Conservation (phyloP, 2,113 vertebrate genomes). For the Ia io region DNA sequence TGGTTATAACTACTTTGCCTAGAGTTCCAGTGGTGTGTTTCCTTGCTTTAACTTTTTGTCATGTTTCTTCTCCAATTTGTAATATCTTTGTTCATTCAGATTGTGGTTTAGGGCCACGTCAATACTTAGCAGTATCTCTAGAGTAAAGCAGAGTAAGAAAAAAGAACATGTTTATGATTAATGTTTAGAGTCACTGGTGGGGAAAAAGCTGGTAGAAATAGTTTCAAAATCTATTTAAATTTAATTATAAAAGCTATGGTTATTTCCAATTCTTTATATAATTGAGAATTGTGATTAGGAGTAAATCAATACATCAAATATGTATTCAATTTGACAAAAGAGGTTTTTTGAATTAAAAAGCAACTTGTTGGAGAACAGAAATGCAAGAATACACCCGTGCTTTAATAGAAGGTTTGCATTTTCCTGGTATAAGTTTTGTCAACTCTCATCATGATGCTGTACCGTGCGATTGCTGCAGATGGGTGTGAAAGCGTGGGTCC, state of each 20-base stretch:
- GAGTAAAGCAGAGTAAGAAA: background rate
- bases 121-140: background rate
- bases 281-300: background rate
- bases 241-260: background rate
- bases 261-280: background rate
- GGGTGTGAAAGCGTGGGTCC: constrained; percentile 97
- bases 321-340: background rate
- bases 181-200: background rate
- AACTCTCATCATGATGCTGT: background rate
- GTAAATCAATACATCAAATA: background rate
- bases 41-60: background rate
- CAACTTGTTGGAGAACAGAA: background rate
- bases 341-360: background rate
- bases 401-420: background rate
- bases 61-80: background rate
- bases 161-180: background rate
- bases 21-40: background rate
- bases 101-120: background rate
- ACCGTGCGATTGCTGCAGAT: constrained; percentile 98
- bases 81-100: background rate
- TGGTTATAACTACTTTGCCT: background rate
- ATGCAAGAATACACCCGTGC: background rate
- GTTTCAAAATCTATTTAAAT: background rate
- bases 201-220: background rate
- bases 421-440: no score